These are phyloP conservation scores for Probosciger aterrimus DNA, from an alignment of 2,113 vertebrate genomes.

Conservation along the genomic window DNA sequence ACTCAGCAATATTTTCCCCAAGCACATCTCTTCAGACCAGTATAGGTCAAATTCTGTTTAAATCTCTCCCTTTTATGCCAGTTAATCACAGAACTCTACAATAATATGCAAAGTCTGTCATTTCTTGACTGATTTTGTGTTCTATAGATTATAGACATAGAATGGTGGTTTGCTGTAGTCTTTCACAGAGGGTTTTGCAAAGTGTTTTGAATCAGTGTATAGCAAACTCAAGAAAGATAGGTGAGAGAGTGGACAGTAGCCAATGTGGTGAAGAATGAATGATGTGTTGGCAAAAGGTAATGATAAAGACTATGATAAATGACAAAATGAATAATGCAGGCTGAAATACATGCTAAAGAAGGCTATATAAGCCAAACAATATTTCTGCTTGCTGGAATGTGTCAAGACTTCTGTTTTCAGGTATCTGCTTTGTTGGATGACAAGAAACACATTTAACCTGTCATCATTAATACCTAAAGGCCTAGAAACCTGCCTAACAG, in stretches of 20 bases:
- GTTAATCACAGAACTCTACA: background rate
- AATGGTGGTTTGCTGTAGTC: background rate
- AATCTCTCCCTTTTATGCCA: background rate
- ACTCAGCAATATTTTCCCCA: background rate
- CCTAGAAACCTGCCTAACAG: constrained; percentile 7
- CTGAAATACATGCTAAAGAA: background rate
- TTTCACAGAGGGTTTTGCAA: background rate
- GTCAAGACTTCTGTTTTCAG: constrained; percentile 25
- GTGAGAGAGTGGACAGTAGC: background rate
- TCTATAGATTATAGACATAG: background rate
- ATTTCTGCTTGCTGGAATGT: background rate
- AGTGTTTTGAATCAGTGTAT: background rate
- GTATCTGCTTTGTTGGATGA: constrained; percentile 26
- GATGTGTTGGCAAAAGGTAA: background rate
- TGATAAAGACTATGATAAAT: background rate
- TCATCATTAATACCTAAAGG: background rate
- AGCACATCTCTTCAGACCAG: background rate
- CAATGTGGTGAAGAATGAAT: background rate
- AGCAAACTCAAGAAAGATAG: background rate
- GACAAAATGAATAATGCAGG: constrained; percentile 15
- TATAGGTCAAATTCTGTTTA: background rate
- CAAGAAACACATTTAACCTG: constrained; percentile 32
- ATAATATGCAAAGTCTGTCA: background rate
- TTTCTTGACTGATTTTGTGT: background rate
- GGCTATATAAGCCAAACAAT: background rate